Base-by-base conservation (phyloP, 2,797 vertebrate genomes). In the Poeciliopsis gracilis region DNA sequence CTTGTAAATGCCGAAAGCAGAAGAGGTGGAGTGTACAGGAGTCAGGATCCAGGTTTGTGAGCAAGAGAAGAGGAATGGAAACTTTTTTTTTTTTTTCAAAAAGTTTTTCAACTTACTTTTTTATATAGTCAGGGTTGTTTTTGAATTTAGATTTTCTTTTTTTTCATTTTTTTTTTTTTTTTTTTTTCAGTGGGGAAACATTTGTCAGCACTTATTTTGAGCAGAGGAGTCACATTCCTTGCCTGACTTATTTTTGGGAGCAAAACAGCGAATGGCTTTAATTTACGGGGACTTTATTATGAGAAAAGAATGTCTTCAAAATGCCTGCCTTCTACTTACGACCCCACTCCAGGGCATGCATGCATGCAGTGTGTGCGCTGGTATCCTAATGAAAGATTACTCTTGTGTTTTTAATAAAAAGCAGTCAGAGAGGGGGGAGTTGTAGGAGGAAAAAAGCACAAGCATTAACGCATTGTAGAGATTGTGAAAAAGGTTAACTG, bases 251-350 rank as follows among this genome's bases (percentile, higher is more conserved):
- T 91, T 93, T 91, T 91, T 87, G 86, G 92, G 88, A 89, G 79
- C 77, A 82, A 88, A 90, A 86, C 80, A 92, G 85, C 86, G 69
- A 94, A 89, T 94, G 93, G 88, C 93, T 95, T 92, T 94, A 90
- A 94, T 95, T 94, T 93, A 92, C 67, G 3, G 80, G 63, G 87
- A 88, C 89, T 93, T 95, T 94, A 93, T 95, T 92, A 91, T 83
- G 80, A 89, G 87, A 90, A 77, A 92, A 94, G 91, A 95, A 94
- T 94, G 92, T 90, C 93, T 93, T 91, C 79, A 84, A 86, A 91
- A 88, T 83, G 86, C 85, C 87, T 87, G 86, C 83, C 88, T 83
- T 82, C 88, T 88, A 82, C 90, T 90, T 84, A 82, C 71, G 73
- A 46, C 79, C 89, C 85, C 82, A 15, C 89, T 81, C 78, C 79